Base-by-base conservation (phyloP, 2,888 invertebrate species). In the Scaptomyza reducta region DNA sequence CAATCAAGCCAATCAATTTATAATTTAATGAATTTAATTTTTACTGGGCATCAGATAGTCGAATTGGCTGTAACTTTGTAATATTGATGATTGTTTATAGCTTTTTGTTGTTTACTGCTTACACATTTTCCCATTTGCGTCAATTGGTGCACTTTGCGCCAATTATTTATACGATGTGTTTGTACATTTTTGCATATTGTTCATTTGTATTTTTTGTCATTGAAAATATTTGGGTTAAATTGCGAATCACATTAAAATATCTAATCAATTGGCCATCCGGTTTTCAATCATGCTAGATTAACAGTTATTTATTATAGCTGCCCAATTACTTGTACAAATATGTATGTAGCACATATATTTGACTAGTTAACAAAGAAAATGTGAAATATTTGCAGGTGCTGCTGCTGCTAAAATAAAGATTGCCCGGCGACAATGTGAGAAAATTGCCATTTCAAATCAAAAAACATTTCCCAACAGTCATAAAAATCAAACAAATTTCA, bases 401-500 rank as follows among this genome's bases (percentile, higher is more conserved):
- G 40, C 27, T 16, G n/a, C n/a, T n/a, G 22, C 22, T 3, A 22
- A 22, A 22, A 22, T 22, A 22, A 22, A 22, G 22, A 22, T 31
- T 42, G 31, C n/a, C 31, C 11, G 42, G 25, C 18, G 49, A 59
- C 44, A 76, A 76, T 76, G 42, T 16, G 49, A 51, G 46, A 54
- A 71, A 59, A 67, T 49, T 64, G 45, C 33, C 58, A 69, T 59
- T 51, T 55, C 33, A 31, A 42, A 58, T 49, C 55, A 55, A 53
- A 70, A 61, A 47, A 27, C 27, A 7, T 53, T 38, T 16, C 38
- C 38, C 44, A 31, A n/a, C 27, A 57, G 54, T 54, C 50, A 62
- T 61, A 40, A 71, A 63, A 71, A 46, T 57, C 50, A 71, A 71
- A 63, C 41, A 65, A 33, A 58, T 42, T 60, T 59, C 35, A 60